phyloP scores from a whole-genome alignment of 2,888 invertebrate genomes.

The Doris montereyensis region DNA sequence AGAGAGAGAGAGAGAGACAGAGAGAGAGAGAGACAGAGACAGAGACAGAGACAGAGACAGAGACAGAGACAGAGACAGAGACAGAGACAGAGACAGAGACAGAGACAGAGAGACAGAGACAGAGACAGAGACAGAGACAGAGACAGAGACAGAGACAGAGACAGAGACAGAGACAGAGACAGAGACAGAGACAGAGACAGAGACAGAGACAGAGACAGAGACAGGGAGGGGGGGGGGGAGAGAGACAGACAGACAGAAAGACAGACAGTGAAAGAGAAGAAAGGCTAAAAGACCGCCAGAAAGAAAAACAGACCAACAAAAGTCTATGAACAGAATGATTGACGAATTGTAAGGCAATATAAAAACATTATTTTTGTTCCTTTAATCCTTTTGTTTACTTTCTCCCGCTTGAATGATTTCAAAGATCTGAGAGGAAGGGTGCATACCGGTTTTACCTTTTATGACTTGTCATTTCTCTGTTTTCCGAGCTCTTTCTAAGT shows the following conservation, averaged over 20 bases:
- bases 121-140: background rate
- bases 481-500: too few species aligned
- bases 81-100: background rate
- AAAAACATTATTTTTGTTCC: too few species aligned
- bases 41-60: background rate
- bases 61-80: background rate
- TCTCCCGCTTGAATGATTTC: too few species aligned
- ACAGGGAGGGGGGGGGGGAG: background rate
- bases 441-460: too few species aligned
- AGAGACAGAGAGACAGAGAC: background rate
- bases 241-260: background rate
- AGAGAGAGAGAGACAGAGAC: slow-evolving; percentile 12
- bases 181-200: background rate
- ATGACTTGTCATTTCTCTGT: too few species aligned
- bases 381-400: too few species aligned
- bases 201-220: background rate
- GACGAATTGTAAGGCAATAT: too few species aligned
- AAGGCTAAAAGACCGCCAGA: background rate
- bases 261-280: background rate
- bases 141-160: background rate
- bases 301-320: background rate
- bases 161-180: background rate
- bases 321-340: too few species aligned
- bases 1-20: slow-evolving; percentile 21
- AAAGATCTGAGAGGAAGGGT: too few species aligned